Percentiles rank a stretch among this genome's conserved stretches.
Evolutionary conservation across 2,888 invertebrate genomes (phyloP).

Genomic region (Chrysolina haemoptera): DNA sequence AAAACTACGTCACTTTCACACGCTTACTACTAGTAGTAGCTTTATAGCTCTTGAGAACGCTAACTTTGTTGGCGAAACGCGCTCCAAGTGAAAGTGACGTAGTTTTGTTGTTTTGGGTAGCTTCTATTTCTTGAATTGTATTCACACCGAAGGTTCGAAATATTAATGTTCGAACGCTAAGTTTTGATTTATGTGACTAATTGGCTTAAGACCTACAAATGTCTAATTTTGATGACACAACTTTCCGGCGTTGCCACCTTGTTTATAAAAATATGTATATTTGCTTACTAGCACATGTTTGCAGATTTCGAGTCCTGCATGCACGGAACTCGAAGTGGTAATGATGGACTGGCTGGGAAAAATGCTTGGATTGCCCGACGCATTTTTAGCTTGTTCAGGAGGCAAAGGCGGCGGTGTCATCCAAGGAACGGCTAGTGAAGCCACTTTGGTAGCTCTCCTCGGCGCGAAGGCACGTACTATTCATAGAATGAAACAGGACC

Average conservation of each 20-base stretch:
- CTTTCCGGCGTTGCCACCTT: not conserved
- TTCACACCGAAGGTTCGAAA: too few species aligned
- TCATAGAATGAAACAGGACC: constrained; percentile 77
- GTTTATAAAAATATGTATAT: not conserved
- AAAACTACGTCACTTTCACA: too few species aligned
- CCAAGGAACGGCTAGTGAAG: constrained; percentile 95
- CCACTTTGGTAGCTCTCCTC: constrained; percentile 92
- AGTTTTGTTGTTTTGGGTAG: too few species aligned
- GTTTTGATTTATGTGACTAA: too few species aligned
- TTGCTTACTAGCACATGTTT: not conserved
- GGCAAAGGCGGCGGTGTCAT: constrained; percentile 93
- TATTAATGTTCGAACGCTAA: too few species aligned
- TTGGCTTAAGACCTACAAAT: too few species aligned
- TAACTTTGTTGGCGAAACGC: too few species aligned
- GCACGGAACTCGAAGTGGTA: constrained; percentile 95
- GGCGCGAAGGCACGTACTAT: constrained; percentile 88
- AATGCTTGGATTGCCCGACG: constrained; percentile 88
- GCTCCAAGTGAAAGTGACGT: too few species aligned
- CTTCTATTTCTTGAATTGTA: too few species aligned
- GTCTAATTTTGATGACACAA: too few species aligned
- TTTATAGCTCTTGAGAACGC: too few species aligned
- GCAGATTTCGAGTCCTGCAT: constrained; percentile 94
- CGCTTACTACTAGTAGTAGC: too few species aligned
- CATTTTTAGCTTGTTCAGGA: constrained; percentile 85
- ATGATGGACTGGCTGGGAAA: constrained; percentile 97